Evolutionary conservation across 1,140 invertebrate genomes (phyloP).

Genomic region (Phymastichus coffea): DNA sequence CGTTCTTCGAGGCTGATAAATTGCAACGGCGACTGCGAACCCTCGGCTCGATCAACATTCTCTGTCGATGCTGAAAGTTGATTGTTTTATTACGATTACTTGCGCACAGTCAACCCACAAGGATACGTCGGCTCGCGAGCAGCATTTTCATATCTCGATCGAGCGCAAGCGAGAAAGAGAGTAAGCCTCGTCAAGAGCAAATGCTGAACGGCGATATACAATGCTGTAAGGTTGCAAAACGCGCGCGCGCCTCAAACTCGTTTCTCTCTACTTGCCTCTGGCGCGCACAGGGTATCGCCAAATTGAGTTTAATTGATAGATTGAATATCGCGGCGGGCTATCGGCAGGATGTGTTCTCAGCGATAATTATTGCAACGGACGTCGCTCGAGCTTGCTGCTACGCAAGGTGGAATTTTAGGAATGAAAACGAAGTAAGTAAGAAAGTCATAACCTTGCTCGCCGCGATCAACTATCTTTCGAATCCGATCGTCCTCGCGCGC

Average conservation of each 20-base stretch:
- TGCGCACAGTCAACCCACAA: too few species aligned
- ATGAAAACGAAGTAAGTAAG: neutral
- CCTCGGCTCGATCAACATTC: too few species aligned
- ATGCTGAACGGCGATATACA: conserved; percentile 19
- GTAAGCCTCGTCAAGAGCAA: neutral
- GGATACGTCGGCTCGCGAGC: conserved; percentile 13
- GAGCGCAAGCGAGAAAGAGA: neutral
- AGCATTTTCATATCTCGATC: conserved; percentile 32
- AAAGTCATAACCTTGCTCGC: neutral
- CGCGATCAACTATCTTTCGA: neutral
- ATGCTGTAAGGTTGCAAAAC: conserved; percentile 29
- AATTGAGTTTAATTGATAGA: too few species aligned
- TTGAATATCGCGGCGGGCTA: too few species aligned
- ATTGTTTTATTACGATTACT: too few species aligned
- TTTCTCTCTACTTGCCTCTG: conserved; percentile 12
- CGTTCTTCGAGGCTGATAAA: too few species aligned
- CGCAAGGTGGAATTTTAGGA: neutral
- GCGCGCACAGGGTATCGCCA: too few species aligned
- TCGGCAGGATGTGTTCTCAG: neutral
- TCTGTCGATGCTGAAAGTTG: too few species aligned
- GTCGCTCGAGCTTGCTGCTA: neutral
- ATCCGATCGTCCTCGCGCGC: conserved; percentile 1
- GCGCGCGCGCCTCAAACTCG: conserved; percentile 12
- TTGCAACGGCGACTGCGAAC: too few species aligned
- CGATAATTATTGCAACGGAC: conserved; percentile 13